Percentiles rank a stretch among this genome's conserved stretches.
Conservation (phyloP, 2,797 vertebrate genomes). For the Pseudochaenichthys georgianus region DNA sequence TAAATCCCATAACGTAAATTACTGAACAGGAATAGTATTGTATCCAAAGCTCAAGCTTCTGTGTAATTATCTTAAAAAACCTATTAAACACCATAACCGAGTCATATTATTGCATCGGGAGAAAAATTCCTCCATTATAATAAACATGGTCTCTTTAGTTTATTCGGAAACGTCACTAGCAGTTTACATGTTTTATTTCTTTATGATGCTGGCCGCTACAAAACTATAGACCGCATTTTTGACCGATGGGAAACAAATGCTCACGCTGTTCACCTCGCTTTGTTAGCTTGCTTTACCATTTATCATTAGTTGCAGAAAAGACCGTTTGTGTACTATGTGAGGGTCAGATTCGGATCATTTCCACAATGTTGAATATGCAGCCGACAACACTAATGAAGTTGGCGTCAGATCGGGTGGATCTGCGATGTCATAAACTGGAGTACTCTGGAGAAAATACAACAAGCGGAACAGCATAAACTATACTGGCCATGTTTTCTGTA, state of each 20-base stretch:
- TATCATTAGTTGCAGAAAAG: conserved; percentile 24
- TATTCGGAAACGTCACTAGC: neutral
- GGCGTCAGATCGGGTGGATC: conserved; percentile 27
- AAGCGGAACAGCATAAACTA: conserved; percentile 13
- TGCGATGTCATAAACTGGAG: conserved; percentile 24
- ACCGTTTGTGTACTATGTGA: conserved; percentile 12
- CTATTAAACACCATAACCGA: conserved; percentile 32
- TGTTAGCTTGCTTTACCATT: conserved; percentile 9
- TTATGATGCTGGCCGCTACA: no score
- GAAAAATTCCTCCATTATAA: conserved; percentile 14
- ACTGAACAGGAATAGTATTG: conserved; percentile 10
- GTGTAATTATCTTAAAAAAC: neutral
- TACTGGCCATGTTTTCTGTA: conserved; percentile 10
- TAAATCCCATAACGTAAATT: neutral
- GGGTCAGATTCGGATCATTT: conserved; percentile 33
- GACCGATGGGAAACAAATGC: conserved; percentile 13
- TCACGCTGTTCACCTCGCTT: neutral
- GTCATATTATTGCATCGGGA: conserved; percentile 5
- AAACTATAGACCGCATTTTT: conserved; percentile 3
- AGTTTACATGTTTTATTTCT: no score
- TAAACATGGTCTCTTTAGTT: neutral
- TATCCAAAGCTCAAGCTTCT: conserved; percentile 1
- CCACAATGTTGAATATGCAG: conserved; percentile 22
- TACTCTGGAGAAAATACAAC: conserved; percentile 6
- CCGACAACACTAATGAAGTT: conserved; percentile 21